Percentiles rank a stretch among this genome's conserved stretches.
phyloP scores from a whole-genome alignment of 2,113 vertebrate genomes.

The Siniperca chuatsi region DNA sequence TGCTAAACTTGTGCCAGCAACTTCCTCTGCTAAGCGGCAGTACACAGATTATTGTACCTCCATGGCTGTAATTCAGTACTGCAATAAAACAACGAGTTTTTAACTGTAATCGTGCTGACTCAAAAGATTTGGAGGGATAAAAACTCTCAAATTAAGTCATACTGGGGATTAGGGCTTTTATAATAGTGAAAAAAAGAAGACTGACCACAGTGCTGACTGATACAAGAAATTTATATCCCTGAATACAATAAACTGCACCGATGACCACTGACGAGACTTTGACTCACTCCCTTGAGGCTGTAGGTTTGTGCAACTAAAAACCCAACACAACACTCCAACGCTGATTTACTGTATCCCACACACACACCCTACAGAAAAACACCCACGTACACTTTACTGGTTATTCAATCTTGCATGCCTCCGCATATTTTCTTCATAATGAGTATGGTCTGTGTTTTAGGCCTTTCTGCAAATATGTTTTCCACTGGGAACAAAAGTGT shows the following conservation, averaged over 20 bases:
- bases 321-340: background rate
- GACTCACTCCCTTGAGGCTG: slow-evolving; percentile 23
- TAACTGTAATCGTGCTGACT: background rate
- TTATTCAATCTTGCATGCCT: background rate
- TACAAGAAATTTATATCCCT: background rate
- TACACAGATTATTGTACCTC: background rate
- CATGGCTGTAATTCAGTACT: background rate
- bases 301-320: slow-evolving; percentile 17
- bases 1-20: background rate
- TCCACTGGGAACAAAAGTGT: background rate
- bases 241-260: background rate
- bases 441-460: background rate
- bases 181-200: background rate
- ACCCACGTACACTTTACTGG: background rate
- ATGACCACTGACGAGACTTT: slow-evolving; percentile 17
- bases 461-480: background rate
- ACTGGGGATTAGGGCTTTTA: background rate
- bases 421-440: background rate
- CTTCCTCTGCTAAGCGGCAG: slow-evolving; percentile 20
- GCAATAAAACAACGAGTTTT: background rate
- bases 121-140: background rate
- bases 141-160: background rate
- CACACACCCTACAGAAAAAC: background rate
- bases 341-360: background rate
- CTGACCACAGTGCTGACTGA: background rate